Evolutionary conservation across 2,113 vertebrate genomes (phyloP).

Genomic region (Callocephalon fimbriatum): DNA sequence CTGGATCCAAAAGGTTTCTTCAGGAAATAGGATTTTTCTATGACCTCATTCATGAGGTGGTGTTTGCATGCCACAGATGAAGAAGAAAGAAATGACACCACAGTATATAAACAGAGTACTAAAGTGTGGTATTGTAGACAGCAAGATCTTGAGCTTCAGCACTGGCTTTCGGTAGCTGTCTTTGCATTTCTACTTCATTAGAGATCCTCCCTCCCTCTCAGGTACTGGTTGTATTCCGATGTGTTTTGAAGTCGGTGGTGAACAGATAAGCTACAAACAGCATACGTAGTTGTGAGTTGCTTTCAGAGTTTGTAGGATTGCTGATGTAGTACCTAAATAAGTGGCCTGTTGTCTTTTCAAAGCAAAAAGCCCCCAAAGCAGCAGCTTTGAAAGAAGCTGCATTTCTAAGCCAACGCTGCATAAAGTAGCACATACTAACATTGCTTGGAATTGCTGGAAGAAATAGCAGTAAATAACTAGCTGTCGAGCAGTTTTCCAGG

Average conservation of each 20-base stretch:
- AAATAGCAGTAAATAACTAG: background rate
- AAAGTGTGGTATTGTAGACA: background rate
- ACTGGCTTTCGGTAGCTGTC: background rate
- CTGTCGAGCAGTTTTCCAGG: background rate
- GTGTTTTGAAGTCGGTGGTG: background rate
- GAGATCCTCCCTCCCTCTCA: fast-evolving
- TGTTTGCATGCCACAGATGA: background rate
- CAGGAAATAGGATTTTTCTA: background rate
- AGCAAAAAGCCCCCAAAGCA: background rate
- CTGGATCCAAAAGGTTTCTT: background rate
- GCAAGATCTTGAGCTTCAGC: background rate
- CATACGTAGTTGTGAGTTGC: background rate
- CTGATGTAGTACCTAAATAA: background rate
- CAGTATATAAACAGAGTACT: background rate
- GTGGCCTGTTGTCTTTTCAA: background rate
- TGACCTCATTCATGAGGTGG: fast-evolving
- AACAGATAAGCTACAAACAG: background rate
- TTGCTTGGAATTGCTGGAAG: background rate
- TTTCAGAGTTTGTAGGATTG: background rate
- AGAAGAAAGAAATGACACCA: background rate
- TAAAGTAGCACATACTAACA: background rate
- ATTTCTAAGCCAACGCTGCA: background rate
- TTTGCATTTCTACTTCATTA: background rate
- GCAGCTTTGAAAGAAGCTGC: background rate
- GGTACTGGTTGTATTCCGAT: background rate